A percentile compares a stretch with the other conserved stretches of the same genome.
These are phyloP conservation scores for Aproaerema taeniolella DNA, from an alignment of 2,888 invertebrate genomes.

Conservation along the genomic window DNA sequence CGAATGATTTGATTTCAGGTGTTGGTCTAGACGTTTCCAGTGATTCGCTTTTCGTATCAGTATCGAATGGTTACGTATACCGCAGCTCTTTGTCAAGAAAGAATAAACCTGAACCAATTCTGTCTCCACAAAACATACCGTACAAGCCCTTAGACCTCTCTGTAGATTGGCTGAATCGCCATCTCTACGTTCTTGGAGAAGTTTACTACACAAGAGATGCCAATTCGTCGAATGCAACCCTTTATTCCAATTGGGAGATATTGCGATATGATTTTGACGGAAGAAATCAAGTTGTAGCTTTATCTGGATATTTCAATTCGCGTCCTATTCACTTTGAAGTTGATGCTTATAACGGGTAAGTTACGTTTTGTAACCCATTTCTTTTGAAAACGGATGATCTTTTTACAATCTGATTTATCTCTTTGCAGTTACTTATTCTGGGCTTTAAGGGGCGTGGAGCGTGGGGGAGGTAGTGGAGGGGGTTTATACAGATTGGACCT, in stretches of 20 bases:
- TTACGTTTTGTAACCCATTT: no score
- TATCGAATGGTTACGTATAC: slow-evolving; percentile 82
- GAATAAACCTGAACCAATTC: slow-evolving; percentile 61
- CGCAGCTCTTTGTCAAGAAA: slow-evolving; percentile 69
- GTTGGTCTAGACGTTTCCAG: slow-evolving; percentile 86
- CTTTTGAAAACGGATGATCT: no score
- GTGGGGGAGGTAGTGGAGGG: slow-evolving; percentile 40
- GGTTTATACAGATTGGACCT: slow-evolving; percentile 88
- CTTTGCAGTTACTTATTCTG: slow-evolving; percentile 86
- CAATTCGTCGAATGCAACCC: slow-evolving; percentile 36
- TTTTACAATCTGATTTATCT: no score
- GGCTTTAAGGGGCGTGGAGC: slow-evolving; percentile 76
- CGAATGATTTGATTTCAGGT: slow-evolving; percentile 71
- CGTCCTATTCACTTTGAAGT: slow-evolving; percentile 90
- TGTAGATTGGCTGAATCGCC: slow-evolving; percentile 93
- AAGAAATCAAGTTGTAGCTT: slow-evolving; percentile 81
- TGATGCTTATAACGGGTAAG: slow-evolving; percentile 94
- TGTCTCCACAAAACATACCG: slow-evolving; percentile 75
- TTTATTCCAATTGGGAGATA: slow-evolving; percentile 81
- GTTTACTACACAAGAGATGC: slow-evolving; percentile 69
- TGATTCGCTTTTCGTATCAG: slow-evolving; percentile 86
- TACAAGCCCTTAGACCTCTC: slow-evolving; percentile 84
- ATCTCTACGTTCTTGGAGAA: slow-evolving; percentile 89
- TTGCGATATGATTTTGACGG: slow-evolving; percentile 87
- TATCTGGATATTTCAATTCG: slow-evolving; percentile 80